Evolutionary conservation across 1,140 invertebrate species (phyloP), one percentile per base, ranked within the genome.

Genomic region (Artemia franciscana): DNA sequence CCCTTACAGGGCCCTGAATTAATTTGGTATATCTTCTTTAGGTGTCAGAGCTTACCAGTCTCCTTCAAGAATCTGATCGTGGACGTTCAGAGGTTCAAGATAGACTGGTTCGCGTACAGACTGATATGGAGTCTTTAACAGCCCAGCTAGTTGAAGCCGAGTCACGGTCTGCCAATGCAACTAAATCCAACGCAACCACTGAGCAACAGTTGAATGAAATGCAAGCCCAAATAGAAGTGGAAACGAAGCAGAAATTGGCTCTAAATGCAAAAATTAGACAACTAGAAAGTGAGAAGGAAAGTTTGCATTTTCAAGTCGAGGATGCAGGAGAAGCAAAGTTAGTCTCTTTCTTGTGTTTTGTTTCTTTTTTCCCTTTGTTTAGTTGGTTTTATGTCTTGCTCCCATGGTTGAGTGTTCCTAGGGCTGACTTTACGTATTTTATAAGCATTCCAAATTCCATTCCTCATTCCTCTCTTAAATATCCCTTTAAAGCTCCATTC

Each of bases 191-290:
- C 23, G 79, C 80, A 59, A 84, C 83, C 5, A 80, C 84, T 64
- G 86, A 90, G 69, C 81, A 83, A 1, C 88, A 92, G 70, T 80
- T 94, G 58, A 76, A 79, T 1, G 91, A 94, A 74, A 77, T 69
- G 24, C 73, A 85, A 77, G 80, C 82, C n/a, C 77, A 85, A 51
- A 74, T 94, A 2, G 89, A 96, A 71, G 92, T 97, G 70, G 95
- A 98, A 76, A 97, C 91, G 0, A 81, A 86, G 56, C 87, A 91
- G 70, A 98, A 98, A 73, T 72, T 98, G 60, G 82, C 85, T 2
- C 74, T 93, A 0, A 91, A 88, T 72, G 87, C 87, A 2, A 84
- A 85, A 70, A 73, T 97, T 12, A 80, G 91, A 23, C 86, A 89
- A 68, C 71, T 92, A 4, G 90, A 95, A 72, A 85, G 87, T 59